A percentile compares a stretch with the other conserved stretches of the same genome.
Conservation (phyloP, 2,888 invertebrate genomes). For the Leptinotarsa tumamoca region DNA sequence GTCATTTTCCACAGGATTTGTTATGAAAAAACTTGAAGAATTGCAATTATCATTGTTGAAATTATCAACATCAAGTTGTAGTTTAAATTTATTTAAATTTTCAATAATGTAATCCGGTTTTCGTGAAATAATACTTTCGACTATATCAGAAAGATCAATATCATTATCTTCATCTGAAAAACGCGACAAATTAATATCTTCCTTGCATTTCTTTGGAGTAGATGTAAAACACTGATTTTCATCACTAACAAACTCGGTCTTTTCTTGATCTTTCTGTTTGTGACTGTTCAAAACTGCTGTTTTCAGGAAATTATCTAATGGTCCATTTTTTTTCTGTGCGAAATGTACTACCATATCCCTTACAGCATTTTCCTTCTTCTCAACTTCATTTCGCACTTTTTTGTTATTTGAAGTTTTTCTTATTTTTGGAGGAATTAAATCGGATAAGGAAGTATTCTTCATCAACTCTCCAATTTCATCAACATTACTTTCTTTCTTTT, state of each 20-base stretch:
- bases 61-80: constrained; percentile 4
- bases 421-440: constrained; percentile 54
- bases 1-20: constrained; percentile 66
- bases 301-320: constrained; percentile 59
- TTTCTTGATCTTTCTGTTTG: constrained; percentile 52
- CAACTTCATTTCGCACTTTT: not conserved
- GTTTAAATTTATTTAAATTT: constrained; percentile 45
- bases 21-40: constrained; percentile 58
- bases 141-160: constrained; percentile 69
- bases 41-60: constrained; percentile 32
- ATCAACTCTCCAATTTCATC: constrained; percentile 50
- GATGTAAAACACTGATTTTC: constrained; percentile 42
- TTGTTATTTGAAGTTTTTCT: constrained; percentile 53
- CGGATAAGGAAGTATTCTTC: constrained; percentile 55
- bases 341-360: constrained; percentile 36
- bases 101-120: constrained; percentile 52
- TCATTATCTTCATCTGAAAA: constrained; percentile 65
- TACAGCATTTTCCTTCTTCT: not conserved
- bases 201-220: constrained; percentile 48
- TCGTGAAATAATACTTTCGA: constrained; percentile 67
- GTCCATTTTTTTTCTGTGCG: constrained; percentile 43
- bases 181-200: constrained; percentile 54
- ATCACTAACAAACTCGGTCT: constrained; percentile 18
- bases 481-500: constrained; percentile 47
- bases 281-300: constrained; percentile 51